Conservation (phyloP, 2,888 invertebrate species). For the Agrochola lota region DNA sequence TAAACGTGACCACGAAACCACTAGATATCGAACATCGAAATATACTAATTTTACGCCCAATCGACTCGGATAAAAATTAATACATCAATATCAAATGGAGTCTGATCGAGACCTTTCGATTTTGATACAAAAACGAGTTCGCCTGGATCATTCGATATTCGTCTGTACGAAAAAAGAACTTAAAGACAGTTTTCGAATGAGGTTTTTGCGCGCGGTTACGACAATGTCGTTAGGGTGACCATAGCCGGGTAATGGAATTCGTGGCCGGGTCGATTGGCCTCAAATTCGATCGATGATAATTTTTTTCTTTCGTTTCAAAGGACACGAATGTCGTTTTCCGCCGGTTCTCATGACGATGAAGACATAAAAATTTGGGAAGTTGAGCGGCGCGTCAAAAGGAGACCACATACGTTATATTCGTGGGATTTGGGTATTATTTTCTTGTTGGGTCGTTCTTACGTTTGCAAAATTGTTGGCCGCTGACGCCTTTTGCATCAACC, state of each 20-base stretch:
- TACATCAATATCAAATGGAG: constrained; percentile 81
- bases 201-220: constrained; percentile 84
- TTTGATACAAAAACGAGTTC: constrained; percentile 79
- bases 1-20: constrained; percentile 85
- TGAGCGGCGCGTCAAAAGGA: constrained; percentile 86
- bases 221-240: constrained; percentile 88
- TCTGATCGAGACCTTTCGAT: constrained; percentile 62
- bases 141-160: constrained; percentile 70
- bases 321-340: constrained; percentile 76
- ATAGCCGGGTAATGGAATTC: constrained; percentile 83
- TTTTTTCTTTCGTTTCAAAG: constrained; percentile 74
- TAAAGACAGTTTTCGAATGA: constrained; percentile 82
- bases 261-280: constrained; percentile 79
- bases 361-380: constrained; percentile 88
- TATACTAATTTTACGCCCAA: constrained; percentile 89
- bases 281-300: constrained; percentile 78
- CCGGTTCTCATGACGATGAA: constrained; percentile 87
- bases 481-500: constrained; percentile 87
- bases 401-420: constrained; percentile 88
- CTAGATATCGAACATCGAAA: constrained; percentile 79
- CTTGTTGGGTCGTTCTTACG: constrained; percentile 78
- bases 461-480: constrained; percentile 88
- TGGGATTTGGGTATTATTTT: constrained; percentile 79
- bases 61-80: constrained; percentile 88
- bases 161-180: constrained; percentile 73